Evolutionary conservation across 2,888 invertebrate genomes (phyloP).

Genomic region (Zaprionus obscuricornis): DNA sequence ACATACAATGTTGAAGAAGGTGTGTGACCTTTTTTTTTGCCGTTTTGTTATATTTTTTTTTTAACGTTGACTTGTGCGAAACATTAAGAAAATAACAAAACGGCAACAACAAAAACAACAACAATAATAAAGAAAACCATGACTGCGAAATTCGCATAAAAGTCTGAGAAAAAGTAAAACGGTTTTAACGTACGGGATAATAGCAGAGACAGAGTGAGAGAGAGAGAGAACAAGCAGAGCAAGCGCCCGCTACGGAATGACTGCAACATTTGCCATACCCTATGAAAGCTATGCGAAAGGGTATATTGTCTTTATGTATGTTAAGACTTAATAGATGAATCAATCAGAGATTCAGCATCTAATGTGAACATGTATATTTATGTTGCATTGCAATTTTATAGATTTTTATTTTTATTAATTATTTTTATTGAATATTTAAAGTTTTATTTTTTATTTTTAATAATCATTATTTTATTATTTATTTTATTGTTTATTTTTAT

Average conservation of each 20-base stretch:
- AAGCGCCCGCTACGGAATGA: conserved; percentile 21
- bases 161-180: conserved; percentile 66
- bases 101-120: conserved; percentile 22
- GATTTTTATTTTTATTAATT: too few relatives aligned
- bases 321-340: too few relatives aligned
- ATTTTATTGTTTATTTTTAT: too few relatives aligned
- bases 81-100: conserved; percentile 57
- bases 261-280: conserved; percentile 24
- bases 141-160: conserved; percentile 69
- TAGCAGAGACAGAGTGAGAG: conserved; percentile 31
- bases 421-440: too few relatives aligned
- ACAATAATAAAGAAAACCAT: conserved; percentile 24
- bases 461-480: too few relatives aligned
- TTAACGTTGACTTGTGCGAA: conserved; percentile 65
- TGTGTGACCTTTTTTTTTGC: conserved; percentile 70
- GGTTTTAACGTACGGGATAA: conserved; percentile 64
- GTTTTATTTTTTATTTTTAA: too few relatives aligned
- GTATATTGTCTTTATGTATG: too few relatives aligned
- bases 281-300: background rate
- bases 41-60: conserved; percentile 21
- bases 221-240: too few relatives aligned
- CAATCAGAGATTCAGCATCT: too few relatives aligned
- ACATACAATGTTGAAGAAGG: too few relatives aligned
- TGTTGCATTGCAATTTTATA: too few relatives aligned
- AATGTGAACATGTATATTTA: too few relatives aligned